Base-by-base conservation (phyloP, 2,797 vertebrate species). In the Anabas testudineus region DNA sequence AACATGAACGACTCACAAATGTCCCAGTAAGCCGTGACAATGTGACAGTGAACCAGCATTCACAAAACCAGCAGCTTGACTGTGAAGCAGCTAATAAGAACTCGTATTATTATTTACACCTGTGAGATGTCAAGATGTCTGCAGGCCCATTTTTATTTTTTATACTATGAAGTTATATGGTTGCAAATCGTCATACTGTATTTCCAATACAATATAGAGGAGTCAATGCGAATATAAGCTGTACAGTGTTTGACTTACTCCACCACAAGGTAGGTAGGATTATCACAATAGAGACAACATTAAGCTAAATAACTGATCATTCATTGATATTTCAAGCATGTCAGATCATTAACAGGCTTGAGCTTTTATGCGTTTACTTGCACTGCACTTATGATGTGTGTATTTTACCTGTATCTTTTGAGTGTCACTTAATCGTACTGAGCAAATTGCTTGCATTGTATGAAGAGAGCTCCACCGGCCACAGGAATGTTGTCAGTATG, bases 341-440 rank as follows among this genome's bases (percentile, higher is more conserved):
- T 10, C 8, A 32, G 30, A 32, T 30, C 30, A 32, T 8, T 32
- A 9, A 32, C 30, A 32, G 30, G 10, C 30, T 30, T 7, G 5
- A 13, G 3, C 7, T 13, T 13, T 4, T 3, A 36, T 36, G 2
- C 71, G 65, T 68, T 86, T 74, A 79, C 58, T 78, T 71, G 30
- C 10, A 9, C 49, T 7, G 19, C 18, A 18, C 19, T 69, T 69
- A 43, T 62, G 59, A 63, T 76, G 66, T 79, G 2, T 61, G 19
- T 37, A 48, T 57, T 67, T 37, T 73, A 34, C 36, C 58, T 71
- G 28, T 37, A 51, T 67, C 42, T 73, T 77, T 76, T 74, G 36
- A 59, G 71, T 71, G 46, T 80, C 52, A 78, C 36, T 62, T 78
- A 46, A 74, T 68, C 82, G 67, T 56, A 57, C 51, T 7, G 37